These are phyloP conservation scores for Arrhamphus sclerolepis DNA, from an alignment of 2,797 vertebrate genomes.

Conservation along the genomic window DNA sequence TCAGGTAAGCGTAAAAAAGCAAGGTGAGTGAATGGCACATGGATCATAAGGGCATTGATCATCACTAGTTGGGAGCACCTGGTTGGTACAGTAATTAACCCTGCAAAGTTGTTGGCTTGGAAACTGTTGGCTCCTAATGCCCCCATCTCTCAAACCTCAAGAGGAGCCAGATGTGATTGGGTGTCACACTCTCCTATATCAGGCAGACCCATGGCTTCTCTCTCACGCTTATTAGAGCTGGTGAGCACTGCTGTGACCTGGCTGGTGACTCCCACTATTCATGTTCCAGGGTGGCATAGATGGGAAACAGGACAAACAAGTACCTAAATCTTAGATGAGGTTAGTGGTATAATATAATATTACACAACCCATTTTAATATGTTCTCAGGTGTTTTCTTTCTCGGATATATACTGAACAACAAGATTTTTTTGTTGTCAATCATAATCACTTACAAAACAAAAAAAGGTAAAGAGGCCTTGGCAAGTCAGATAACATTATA, in stretches of 20 bases:
- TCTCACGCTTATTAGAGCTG: constrained; percentile 66
- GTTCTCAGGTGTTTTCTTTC: too few relatives aligned
- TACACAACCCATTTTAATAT: too few relatives aligned
- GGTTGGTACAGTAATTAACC: constrained; percentile 74
- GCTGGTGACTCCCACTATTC: constrained; percentile 30
- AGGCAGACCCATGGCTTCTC: constrained; percentile 27
- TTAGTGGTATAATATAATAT: neutral
- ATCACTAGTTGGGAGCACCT: constrained; percentile 52
- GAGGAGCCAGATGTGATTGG: constrained; percentile 58
- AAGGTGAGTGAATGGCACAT: constrained; percentile 57
- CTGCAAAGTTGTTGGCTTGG: constrained; percentile 59
- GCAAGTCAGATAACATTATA: too few relatives aligned
- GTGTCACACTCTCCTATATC: constrained; percentile 50
- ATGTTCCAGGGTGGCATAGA: constrained; percentile 11
- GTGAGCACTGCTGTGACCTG: constrained; percentile 43
- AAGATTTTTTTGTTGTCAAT: too few relatives aligned
- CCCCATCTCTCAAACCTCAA: constrained; percentile 56
- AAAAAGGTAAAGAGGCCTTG: too few relatives aligned
- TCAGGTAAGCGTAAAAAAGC: constrained; percentile 59
- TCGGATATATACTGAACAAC: too few relatives aligned
- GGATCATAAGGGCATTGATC: constrained; percentile 44
- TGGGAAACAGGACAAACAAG: neutral
- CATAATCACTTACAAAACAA: too few relatives aligned
- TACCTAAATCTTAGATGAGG: neutral
- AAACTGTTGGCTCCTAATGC: constrained; percentile 58